Evolutionary conservation across 2,888 invertebrate genomes (phyloP).

Genomic region (Oxystoma pomonae): DNA sequence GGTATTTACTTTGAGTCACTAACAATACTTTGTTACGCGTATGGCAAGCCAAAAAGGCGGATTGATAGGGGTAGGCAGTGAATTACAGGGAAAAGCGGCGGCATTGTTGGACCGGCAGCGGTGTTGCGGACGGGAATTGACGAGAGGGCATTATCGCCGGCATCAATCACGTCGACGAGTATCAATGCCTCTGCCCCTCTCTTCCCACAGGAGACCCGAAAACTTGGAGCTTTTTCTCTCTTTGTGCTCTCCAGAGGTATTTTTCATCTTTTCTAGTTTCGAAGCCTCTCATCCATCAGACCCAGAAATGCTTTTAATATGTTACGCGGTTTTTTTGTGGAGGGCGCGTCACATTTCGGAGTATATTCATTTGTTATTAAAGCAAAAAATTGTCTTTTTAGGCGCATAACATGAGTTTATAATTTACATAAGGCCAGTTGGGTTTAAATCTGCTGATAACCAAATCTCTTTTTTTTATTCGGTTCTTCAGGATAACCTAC

Average conservation of each 20-base stretch:
- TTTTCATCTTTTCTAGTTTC: constrained; percentile 50
- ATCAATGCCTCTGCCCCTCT: constrained; percentile 43
- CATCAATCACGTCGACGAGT: constrained; percentile 50
- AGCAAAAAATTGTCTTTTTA: too few species aligned
- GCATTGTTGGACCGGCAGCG: constrained; percentile 56
- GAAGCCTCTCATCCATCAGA: constrained; percentile 44
- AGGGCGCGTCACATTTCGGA: too few species aligned
- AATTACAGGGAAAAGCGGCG: constrained; percentile 44
- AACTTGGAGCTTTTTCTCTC: constrained; percentile 45
- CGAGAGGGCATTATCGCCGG: constrained; percentile 52
- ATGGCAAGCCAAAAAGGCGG: constrained; percentile 34
- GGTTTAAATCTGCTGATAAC: too few species aligned
- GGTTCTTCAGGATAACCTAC: too few species aligned
- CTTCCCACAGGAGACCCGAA: constrained; percentile 49
- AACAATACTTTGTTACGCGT: constrained; percentile 27
- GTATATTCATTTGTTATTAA: too few species aligned
- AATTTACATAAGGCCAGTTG: too few species aligned
- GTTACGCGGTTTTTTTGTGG: background rate
- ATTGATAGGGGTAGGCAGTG: constrained; percentile 47
- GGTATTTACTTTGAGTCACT: too few species aligned
- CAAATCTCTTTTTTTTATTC: too few species aligned
- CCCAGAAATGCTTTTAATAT: constrained; percentile 40
- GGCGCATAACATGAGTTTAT: too few species aligned
- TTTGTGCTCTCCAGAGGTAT: constrained; percentile 43
- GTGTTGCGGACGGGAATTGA: constrained; percentile 53